phyloP scores from a whole-genome alignment of 2,888 invertebrate species.

The Macaria notata region DNA sequence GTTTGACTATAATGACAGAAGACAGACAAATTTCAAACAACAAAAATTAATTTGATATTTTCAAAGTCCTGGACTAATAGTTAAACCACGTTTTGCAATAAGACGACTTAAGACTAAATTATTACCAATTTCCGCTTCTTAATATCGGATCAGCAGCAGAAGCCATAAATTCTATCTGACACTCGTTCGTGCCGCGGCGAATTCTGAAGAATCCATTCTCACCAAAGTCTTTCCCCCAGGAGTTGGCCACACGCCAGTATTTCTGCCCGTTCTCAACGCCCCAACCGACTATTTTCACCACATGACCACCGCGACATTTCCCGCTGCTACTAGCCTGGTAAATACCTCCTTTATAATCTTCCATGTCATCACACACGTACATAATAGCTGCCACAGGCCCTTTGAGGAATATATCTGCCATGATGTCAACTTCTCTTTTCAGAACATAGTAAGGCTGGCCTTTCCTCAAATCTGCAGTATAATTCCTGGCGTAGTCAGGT shows the following conservation, averaged over 20 bases:
- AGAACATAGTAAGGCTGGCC: neutral
- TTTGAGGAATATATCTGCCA: neutral
- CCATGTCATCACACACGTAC: neutral
- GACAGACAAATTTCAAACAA: too few species aligned
- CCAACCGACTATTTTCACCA: slow-evolving; percentile 86
- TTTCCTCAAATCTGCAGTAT: neutral
- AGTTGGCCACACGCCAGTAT: slow-evolving; percentile 92
- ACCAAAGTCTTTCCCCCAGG: slow-evolving; percentile 87
- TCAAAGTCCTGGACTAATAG: too few species aligned
- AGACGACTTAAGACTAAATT: too few species aligned
- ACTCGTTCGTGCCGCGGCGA: neutral
- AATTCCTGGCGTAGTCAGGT: neutral
- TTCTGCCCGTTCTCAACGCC: slow-evolving; percentile 85
- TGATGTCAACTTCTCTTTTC: neutral
- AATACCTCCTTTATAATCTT: neutral
- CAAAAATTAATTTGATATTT: too few species aligned
- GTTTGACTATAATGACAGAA: too few species aligned
- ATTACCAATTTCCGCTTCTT: too few species aligned
- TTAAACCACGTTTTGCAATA: too few species aligned
- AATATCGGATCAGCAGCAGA: neutral
- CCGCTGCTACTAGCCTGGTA: neutral
- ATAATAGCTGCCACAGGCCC: neutral
- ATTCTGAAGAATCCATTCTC: slow-evolving; percentile 76
- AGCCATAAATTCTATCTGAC: slow-evolving; percentile 11
- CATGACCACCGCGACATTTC: neutral